Base-by-base conservation (phyloP, 2,113 vertebrate species). In the Microcebus lehilahytsara region DNA sequence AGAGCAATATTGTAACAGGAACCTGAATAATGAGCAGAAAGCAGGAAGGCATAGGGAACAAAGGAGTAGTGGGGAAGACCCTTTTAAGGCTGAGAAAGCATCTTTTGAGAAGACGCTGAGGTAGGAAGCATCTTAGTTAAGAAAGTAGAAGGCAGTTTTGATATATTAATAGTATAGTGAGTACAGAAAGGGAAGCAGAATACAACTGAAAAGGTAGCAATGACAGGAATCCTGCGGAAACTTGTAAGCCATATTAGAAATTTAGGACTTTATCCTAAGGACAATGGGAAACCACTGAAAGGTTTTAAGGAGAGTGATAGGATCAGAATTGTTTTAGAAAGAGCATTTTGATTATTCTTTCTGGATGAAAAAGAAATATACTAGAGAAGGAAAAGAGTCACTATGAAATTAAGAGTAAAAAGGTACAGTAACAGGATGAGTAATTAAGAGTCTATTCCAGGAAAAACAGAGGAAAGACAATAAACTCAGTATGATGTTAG, bases 331-430 rank as follows among this genome's bases (percentile, higher is more conserved):
- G 30, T 69, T 89, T 89, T 40, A 80, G 30, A 85, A 79, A 93
- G 11, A 80, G 3, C 20, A 96, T 92, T 85, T 93, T 96, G 49
- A 83, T 4, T 85, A 13, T 23, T 81, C 8, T n/a, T 79, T 72
- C 25, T 69, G 37, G 89, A 89, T 69, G 9, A 89, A 80, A 27
- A 7, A 85, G 64, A 72, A 85, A 85, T 56, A 46, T 6, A 85
- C 1, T 56, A 71, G 6, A 83, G 25, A 84, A 97, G 37, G 8
- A 81, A 92, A 86, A 53, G n/a, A 94, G 66, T 84, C 89, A 64
- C 46, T 23, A 77, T 20, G 42, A 94, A 67, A 94, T 87, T 19
- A 88, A 89, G 25, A 97, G 62, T 62, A 71, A 66, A 91, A 95
- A 91, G 34, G 58, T 9, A 92, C 12, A 80, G 17, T 80, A 81